A percentile compares a stretch with the other conserved stretches of the same genome.
These are phyloP conservation scores for Megaptera novaeangliae DNA, from an alignment of 2,113 vertebrate species.

Conservation along the genomic window DNA sequence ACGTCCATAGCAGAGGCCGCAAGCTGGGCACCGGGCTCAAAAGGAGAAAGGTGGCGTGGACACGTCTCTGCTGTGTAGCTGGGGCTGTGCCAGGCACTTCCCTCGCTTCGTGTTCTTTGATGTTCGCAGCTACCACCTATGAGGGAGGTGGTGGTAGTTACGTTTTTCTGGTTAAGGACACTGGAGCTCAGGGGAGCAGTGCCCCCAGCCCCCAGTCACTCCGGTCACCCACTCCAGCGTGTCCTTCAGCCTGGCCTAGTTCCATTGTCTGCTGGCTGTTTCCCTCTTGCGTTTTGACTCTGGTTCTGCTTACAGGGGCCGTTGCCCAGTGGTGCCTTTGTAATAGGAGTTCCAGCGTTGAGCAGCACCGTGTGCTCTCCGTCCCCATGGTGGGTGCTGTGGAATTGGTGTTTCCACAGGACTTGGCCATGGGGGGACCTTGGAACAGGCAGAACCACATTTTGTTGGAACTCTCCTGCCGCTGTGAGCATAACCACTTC, in stretches of 20 bases:
- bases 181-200: not conserved
- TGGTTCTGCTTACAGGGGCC: not conserved
- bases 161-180: not conserved
- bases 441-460: not conserved
- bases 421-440: not conserved
- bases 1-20: not conserved
- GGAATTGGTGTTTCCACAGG: not conserved
- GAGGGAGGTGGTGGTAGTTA: not conserved
- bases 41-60: not conserved
- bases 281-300: not conserved
- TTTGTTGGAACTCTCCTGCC: not conserved
- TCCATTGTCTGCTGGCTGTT: not conserved
- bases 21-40: not conserved
- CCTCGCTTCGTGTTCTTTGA: accelerated
- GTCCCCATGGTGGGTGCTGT: not conserved
- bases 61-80: not conserved
- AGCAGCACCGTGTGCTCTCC: not conserved
- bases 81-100: not conserved
- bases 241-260: not conserved
- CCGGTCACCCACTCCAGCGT: not conserved
- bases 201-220: not conserved
- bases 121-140: accelerated
- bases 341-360: not conserved
- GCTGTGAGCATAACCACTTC: not conserved
- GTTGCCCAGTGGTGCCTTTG: not conserved